Evolutionary conservation across 2,797 vertebrate species (phyloP).

Genomic region (Betta splendens): DNA sequence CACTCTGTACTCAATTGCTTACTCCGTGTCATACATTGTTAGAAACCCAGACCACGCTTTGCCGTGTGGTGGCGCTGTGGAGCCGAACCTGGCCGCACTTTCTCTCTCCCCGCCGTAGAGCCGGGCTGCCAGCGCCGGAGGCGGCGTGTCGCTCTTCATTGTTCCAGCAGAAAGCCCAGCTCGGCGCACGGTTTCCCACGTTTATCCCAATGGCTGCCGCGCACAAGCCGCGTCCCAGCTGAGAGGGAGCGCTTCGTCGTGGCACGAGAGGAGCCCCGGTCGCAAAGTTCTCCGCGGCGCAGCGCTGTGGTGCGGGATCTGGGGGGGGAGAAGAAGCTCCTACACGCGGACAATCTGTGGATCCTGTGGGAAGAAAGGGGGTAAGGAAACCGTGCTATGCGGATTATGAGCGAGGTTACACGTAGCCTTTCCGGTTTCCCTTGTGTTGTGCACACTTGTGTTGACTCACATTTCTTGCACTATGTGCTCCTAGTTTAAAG

Average conservation of each 20-base stretch:
- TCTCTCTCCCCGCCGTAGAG: slow-evolving; percentile 16
- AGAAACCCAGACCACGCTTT: no score
- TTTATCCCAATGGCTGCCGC: slow-evolving; percentile 65
- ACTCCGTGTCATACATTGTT: no score
- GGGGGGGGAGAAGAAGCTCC: slow-evolving; percentile 16
- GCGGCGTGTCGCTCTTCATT: slow-evolving; percentile 65
- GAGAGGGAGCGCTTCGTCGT: slow-evolving; percentile 52
- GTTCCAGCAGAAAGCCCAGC: slow-evolving; percentile 64
- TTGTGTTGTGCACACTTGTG: not conserved
- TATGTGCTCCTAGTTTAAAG: not conserved
- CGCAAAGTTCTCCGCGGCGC: not conserved
- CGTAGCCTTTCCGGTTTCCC: slow-evolving; percentile 17
- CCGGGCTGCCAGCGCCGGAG: slow-evolving; percentile 50
- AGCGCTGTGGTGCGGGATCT: slow-evolving; percentile 33
- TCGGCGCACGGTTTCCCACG: slow-evolving; percentile 41
- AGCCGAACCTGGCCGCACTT: not conserved
- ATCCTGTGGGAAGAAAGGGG: slow-evolving; percentile 49
- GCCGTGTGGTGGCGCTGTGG: slow-evolving; percentile 25
- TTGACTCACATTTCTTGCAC: not conserved
- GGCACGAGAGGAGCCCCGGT: not conserved
- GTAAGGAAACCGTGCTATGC: slow-evolving; percentile 66
- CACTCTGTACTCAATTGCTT: no score
- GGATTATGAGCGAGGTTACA: slow-evolving; percentile 51
- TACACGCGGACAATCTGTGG: slow-evolving; percentile 42
- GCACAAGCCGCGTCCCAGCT: slow-evolving; percentile 62